Percentiles rank a stretch among this genome's conserved stretches.
These are phyloP conservation scores for Phyllopteryx taeniolatus DNA, from an alignment of 2,113 vertebrate species.

Conservation along the genomic window DNA sequence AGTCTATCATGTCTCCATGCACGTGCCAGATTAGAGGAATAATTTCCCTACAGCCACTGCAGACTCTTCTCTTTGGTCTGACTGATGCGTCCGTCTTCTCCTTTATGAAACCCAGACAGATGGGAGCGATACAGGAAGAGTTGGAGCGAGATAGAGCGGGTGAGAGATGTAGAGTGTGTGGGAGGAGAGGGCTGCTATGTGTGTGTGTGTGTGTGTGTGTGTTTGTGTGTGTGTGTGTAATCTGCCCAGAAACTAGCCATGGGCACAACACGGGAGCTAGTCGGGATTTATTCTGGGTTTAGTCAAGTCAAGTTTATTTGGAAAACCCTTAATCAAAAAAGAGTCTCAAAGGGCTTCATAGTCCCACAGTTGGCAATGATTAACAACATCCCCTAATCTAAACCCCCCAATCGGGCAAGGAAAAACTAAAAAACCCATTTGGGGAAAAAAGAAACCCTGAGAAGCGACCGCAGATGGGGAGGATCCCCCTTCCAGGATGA, in stretches of 20 bases:
- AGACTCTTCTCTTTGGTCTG: slow-evolving; percentile 29
- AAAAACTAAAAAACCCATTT: no score
- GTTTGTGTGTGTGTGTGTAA: slow-evolving; percentile 28
- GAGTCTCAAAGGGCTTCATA: no score
- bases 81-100: slow-evolving; percentile 37
- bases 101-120: slow-evolving; percentile 56
- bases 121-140: slow-evolving; percentile 49
- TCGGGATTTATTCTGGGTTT: not conserved
- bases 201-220: slow-evolving; percentile 1
- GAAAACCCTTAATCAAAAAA: no score
- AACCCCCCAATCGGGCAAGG: no score
- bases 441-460: no score
- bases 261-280: slow-evolving; percentile 19
- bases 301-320: no score
- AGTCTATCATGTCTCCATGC: not conserved
- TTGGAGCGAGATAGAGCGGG: slow-evolving; percentile 41
- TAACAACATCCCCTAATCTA: no score
- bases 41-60: slow-evolving; percentile 17
- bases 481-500: no score
- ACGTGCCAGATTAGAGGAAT: slow-evolving; percentile 28
- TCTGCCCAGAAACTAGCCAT: slow-evolving; percentile 67
- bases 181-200: slow-evolving; percentile 28
- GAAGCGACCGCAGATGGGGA: no score
- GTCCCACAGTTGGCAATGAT: no score
- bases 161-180: slow-evolving; percentile 39